Evolutionary conservation across 1,140 invertebrate species (phyloP), one percentile per base, ranked within the genome.

Genomic region (Stenopsyche tienmushanensis): DNA sequence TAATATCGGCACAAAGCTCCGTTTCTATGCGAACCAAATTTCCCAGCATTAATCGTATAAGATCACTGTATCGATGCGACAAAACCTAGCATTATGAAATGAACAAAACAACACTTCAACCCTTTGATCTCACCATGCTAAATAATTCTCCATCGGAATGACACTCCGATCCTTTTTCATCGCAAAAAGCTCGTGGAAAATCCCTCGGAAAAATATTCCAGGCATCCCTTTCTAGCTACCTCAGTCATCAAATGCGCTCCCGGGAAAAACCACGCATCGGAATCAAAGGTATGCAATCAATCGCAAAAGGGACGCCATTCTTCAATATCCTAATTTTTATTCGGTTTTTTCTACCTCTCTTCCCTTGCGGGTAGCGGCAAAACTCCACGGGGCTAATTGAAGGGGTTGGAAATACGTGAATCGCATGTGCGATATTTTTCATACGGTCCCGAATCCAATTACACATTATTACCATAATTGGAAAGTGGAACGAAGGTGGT

Each of bases 281-380:
- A 60, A 60, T 60, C 41, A 60, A 34, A 60, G 21, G 57, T 60
- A 60, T 60, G 57, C 57, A 25, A 60, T 60, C 57, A 60, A 60
- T 60, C 57, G 54, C 39, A 47, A 47, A 47, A 47, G 42, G 42
- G 15, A 42, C 9, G 21, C 39, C 39, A 57, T 57, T 57, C 39
- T 57, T 57, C 39, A 42, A 57, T 57, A 1, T n/a, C 52, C 52
- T 54, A 54, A 54, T 54, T 54, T 54, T 54, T 34, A 54, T 54
- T 54, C 52, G 52, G 52, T 54, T 54, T 54, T 54, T 1, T 15
- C 15, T 13, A 25, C 20, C 13, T 52, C 29, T 49, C 13, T n/a
- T 18, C n/a, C n/a, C n/a, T 8, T 10, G n/a, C 2, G 52, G 41
- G 41, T 44, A 13, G 41, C 2, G 47, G 47, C 1, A 53, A 25